Evolutionary conservation across 2,888 invertebrate species (phyloP).

Genomic region (Philereme transversata): DNA sequence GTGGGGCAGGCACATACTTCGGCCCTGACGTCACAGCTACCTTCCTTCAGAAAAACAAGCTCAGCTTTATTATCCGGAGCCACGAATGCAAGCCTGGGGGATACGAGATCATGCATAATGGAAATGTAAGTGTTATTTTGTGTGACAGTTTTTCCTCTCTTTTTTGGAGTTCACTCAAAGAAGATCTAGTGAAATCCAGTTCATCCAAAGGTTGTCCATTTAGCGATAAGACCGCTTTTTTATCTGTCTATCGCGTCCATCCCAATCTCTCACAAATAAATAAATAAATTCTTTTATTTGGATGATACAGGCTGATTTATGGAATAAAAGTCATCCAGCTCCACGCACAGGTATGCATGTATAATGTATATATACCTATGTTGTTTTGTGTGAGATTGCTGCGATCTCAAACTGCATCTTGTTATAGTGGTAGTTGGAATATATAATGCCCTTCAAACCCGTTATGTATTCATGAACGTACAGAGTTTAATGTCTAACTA

Average conservation of each 20-base stretch:
- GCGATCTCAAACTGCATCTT: conserved; percentile 5
- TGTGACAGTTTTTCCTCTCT: too few relatives aligned
- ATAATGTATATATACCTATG: too few relatives aligned
- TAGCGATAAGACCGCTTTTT: too few relatives aligned
- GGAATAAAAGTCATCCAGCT: background rate
- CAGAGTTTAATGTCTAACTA: conserved; percentile 12
- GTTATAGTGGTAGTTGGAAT: conserved; percentile 9
- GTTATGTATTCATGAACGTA: conserved; percentile 16
- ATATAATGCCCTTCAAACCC: conserved; percentile 3
- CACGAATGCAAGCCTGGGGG: conserved; percentile 98
- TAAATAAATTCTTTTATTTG: too few relatives aligned
- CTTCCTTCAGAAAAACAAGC: conserved; percentile 90
- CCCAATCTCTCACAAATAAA: too few relatives aligned
- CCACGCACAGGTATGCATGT: background rate
- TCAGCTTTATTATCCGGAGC: conserved; percentile 92
- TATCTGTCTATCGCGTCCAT: too few relatives aligned
- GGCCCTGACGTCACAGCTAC: conserved; percentile 94
- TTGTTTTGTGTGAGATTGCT: background rate
- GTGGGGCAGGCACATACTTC: conserved; percentile 97
- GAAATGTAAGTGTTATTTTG: conserved; percentile 88
- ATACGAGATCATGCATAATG: conserved; percentile 93
- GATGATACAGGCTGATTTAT: background rate
- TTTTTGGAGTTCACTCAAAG: too few relatives aligned
- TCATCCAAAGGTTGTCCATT: too few relatives aligned
- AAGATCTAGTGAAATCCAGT: too few relatives aligned